Percentiles rank a stretch among this genome's conserved stretches.
Evolutionary conservation across 2,113 vertebrate species (phyloP).

Genomic region (Colinus virginianus): DNA sequence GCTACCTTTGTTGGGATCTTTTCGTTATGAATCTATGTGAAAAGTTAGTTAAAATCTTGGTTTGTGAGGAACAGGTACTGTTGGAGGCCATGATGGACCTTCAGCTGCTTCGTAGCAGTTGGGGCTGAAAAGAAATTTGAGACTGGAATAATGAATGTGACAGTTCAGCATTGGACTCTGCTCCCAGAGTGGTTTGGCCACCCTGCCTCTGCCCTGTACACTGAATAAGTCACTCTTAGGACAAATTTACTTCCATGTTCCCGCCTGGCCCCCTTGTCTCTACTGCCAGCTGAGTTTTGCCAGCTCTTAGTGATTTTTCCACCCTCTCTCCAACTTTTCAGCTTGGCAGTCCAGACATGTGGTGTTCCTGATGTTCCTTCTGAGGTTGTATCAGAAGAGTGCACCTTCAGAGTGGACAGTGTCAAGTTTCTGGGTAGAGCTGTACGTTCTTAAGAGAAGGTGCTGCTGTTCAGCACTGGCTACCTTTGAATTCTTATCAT

Average conservation of each 20-base stretch:
- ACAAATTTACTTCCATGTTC: not conserved
- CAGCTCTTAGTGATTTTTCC: not conserved
- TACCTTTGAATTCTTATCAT: not conserved
- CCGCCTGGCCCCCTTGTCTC: not conserved
- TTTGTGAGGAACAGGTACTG: not conserved
- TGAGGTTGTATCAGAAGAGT: not conserved
- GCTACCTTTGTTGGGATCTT: not conserved
- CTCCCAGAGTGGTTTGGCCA: not conserved
- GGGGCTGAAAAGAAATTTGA: not conserved
- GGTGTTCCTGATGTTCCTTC: not conserved
- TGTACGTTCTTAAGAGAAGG: not conserved
- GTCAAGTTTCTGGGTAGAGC: not conserved
- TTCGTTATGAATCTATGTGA: not conserved
- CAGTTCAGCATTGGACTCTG: not conserved
- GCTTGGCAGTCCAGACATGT: not conserved
- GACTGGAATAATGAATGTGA: not conserved
- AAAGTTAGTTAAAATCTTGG: not conserved
- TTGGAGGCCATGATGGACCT: not conserved
- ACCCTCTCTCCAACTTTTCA: not conserved
- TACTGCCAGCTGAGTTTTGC: not conserved
- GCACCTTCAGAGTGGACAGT: not conserved
- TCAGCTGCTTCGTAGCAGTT: not conserved
- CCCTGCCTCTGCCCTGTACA: accelerated
- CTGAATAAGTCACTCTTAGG: not conserved
- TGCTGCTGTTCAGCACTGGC: not conserved